Evolutionary conservation across 2,797 vertebrate genomes (phyloP).

Genomic region (Scolopax bukidnonensis): DNA sequence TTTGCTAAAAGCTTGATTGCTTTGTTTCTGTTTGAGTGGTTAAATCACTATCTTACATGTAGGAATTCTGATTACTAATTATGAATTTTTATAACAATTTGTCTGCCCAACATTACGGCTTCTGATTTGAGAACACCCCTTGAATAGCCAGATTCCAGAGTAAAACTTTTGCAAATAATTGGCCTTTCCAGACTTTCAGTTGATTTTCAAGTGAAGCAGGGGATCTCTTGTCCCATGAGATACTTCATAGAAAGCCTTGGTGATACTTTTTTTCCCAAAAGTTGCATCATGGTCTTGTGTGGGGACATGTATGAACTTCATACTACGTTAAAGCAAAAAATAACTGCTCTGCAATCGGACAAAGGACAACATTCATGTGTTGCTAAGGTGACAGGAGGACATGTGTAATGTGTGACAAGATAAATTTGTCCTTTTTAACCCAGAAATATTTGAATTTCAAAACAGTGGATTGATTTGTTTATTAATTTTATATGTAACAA

Average conservation of each 20-base stretch:
- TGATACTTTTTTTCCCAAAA: not conserved
- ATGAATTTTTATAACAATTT: conserved; percentile 10
- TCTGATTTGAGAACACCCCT: conserved; percentile 3
- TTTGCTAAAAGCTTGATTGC: conserved; percentile 38
- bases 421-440: not conserved
- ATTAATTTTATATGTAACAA: not conserved
- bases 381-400: not conserved
- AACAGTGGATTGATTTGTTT: not conserved
- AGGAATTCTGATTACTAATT: conserved; percentile 28
- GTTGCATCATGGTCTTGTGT: not conserved
- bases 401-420: not conserved
- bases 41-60: not conserved
- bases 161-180: not conserved
- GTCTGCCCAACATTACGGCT: not conserved
- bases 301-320: not conserved
- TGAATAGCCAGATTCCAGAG: not conserved
- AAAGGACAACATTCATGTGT: not conserved
- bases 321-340: not conserved
- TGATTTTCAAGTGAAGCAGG: not conserved
- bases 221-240: not conserved
- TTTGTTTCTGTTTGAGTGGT: conserved; percentile 14
- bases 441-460: not conserved
- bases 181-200: not conserved
- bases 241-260: not conserved
- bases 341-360: not conserved